Evolutionary conservation across 2,113 vertebrate genomes (phyloP).

Genomic region (Sphyrna mokarran): DNA sequence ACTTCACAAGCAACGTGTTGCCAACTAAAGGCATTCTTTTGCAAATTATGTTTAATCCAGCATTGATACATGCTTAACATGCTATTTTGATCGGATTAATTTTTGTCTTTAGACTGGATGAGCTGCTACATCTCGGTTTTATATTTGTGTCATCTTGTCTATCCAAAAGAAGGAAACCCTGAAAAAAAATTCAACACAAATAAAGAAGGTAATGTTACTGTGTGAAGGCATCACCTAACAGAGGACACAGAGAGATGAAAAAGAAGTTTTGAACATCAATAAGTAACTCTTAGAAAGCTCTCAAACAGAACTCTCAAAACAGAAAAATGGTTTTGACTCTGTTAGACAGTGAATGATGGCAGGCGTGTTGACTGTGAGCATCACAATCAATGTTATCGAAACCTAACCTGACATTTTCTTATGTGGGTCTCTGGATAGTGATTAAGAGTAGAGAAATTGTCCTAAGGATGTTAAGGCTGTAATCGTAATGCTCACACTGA

Average conservation of each 20-base stretch:
- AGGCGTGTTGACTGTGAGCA: background rate
- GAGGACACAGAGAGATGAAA: background rate
- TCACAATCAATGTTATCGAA: background rate
- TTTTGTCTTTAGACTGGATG: background rate
- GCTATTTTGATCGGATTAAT: background rate
- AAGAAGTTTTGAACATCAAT: background rate
- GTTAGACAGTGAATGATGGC: background rate
- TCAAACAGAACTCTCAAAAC: background rate
- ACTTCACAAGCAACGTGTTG: background rate
- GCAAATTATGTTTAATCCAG: background rate
- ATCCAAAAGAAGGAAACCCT: background rate
- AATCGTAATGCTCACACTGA: background rate
- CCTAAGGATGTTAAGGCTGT: background rate
- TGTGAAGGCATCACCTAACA: background rate
- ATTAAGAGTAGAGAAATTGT: background rate
- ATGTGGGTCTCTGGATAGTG: background rate
- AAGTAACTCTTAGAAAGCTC: background rate
- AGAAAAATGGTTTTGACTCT: background rate
- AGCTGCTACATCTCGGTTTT: background rate
- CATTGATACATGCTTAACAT: background rate
- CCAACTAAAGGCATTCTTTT: background rate
- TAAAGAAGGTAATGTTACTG: background rate
- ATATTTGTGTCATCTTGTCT: background rate
- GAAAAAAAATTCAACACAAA: background rate
- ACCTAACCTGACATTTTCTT: background rate